A percentile compares a stretch with the other conserved stretches of the same genome.
Evolutionary conservation across 2,888 invertebrate genomes (phyloP).

Genomic region (Carabus problematicus): DNA sequence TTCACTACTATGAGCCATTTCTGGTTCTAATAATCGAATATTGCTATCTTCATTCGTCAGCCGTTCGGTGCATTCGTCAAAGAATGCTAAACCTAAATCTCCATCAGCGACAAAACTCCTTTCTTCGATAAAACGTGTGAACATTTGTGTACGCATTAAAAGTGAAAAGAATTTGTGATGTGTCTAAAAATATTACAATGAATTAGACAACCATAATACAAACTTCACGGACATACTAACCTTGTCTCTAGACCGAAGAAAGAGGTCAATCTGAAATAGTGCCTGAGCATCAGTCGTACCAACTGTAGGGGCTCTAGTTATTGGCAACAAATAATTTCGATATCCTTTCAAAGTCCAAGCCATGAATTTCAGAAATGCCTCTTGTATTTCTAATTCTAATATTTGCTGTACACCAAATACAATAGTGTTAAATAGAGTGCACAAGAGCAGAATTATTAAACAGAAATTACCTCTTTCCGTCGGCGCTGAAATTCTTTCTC

Average conservation of each 20-base stretch:
- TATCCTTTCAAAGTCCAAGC: constrained; percentile 91
- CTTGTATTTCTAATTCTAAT: constrained; percentile 93
- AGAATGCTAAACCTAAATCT: constrained; percentile 93
- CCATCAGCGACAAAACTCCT: constrained; percentile 98
- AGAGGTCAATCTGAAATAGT: constrained; percentile 91
- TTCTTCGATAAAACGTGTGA: constrained; percentile 98
- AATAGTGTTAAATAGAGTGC: constrained; percentile 31
- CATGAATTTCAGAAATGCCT: constrained; percentile 96
- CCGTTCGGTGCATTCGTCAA: constrained; percentile 95
- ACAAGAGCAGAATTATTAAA: constrained; percentile 29
- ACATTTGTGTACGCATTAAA: constrained; percentile 95
- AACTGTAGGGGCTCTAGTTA: constrained; percentile 90
- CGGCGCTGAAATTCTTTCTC: constrained; percentile 84
- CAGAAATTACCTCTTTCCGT: constrained; percentile 72
- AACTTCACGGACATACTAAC: constrained; percentile 56
- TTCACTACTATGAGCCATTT: constrained; percentile 81
- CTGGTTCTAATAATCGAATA: constrained; percentile 80
- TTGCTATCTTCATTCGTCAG: constrained; percentile 64
- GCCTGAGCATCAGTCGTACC: constrained; percentile 95
- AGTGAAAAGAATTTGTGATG: constrained; percentile 88
- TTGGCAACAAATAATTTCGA: constrained; percentile 85
- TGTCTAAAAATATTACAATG: constrained; percentile 57
- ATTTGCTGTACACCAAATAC: constrained; percentile 67
- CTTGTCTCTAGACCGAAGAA: constrained; percentile 88
- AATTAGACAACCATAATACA: constrained; percentile 5